These are phyloP conservation scores for Carcinoscorpius rotundicauda DNA, from an alignment of 1,140 invertebrate species.

Conservation along the genomic window DNA sequence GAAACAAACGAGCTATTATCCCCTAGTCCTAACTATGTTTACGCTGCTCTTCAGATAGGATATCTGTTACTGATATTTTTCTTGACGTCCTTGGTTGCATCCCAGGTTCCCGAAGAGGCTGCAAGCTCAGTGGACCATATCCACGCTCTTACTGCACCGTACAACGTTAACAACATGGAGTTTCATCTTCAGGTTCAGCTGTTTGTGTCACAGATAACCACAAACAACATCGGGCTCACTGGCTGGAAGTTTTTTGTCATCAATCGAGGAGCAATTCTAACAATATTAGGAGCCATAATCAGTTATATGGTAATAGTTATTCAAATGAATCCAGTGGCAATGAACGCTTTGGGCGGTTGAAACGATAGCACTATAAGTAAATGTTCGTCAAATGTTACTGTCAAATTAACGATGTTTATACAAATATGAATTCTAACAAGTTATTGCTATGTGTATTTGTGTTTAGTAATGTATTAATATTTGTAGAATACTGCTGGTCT, in stretches of 20 bases:
- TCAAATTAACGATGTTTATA: no score
- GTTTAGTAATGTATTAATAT: no score
- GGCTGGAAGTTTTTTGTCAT: neutral
- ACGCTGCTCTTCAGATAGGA: neutral
- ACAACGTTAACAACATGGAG: neutral
- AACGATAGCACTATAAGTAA: no score
- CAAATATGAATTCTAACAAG: no score
- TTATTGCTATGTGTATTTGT: no score
- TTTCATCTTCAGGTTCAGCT: neutral
- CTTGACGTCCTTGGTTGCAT: neutral
- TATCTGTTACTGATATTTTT: neutral
- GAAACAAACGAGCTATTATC: neutral
- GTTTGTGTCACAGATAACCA: neutral
- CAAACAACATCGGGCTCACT: neutral
- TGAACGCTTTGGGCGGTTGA: neutral
- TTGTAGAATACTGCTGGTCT: no score
- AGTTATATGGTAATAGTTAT: conserved; percentile 1
- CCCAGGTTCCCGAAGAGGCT: neutral
- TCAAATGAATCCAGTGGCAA: neutral
- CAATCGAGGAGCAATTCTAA: neutral
- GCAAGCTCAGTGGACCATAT: neutral
- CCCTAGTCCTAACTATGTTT: neutral
- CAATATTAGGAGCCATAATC: neutral
- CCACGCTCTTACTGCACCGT: neutral
- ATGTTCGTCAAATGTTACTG: no score